Base-by-base conservation (phyloP, 2,113 vertebrate species). In the Theristicus caerulescens region DNA sequence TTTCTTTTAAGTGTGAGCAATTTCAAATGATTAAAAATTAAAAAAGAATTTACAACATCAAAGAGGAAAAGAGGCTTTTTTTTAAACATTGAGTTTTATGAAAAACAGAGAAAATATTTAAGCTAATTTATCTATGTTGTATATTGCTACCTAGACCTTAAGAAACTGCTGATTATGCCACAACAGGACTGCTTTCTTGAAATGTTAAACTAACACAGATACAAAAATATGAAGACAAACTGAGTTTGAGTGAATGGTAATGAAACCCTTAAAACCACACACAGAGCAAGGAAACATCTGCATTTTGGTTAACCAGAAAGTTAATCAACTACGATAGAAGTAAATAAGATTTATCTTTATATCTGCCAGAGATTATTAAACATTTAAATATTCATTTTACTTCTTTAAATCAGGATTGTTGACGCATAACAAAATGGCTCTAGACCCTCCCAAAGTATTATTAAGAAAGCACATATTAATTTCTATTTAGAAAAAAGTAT, bases 241-340 rank as follows among this genome's bases (percentile, higher is more conserved):
- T 54, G 34, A 85, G 34, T 52, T 71, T 72, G 80, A 64, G 38
- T 80, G 54, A 91, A 89, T 54, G 44, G 66, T 36, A 76, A 92
- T 71, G 65, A 89, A 92, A 73, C 65, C 46, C 47, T 87, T 81
- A 47, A 93, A 86, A 88, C 88, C 71, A 78, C 89, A 94, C 69
- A 89, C 84, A 86, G 73, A 81, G 72, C 62, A 86, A 93, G 69
- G 74, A 89, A 87, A 92, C 81, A 96, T 87, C 91, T 94, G 71
- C 76, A 85, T 89, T 93, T 94, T 91, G 80, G 91, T 94, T 93
- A 97, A 96, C 82, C 38, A 90, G 79, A 90, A 94, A 95, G 89
- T 91, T 92, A 94, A 96, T 95, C 91, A 93, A 59, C 67, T 93
- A 73, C 34, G 91, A 86, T 73, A 88, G 90, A 94, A 95, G 51